Conservation (phyloP, 2,888 invertebrate genomes). For the Phragmatobia fuliginosa region DNA sequence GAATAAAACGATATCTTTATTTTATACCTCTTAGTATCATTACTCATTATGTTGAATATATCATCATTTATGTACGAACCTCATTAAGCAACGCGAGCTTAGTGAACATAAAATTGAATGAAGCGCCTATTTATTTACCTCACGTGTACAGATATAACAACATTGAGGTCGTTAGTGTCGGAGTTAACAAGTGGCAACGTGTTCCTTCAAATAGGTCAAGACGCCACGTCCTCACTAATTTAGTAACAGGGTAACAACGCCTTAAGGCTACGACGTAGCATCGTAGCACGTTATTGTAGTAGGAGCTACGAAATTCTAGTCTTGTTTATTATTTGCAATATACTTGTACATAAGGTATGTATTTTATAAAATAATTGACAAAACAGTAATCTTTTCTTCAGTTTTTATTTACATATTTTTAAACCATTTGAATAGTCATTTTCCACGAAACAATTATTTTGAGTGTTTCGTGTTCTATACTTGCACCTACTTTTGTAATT, state of each 20-base stretch:
- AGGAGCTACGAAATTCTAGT: conserved; percentile 56
- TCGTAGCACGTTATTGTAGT: conserved; percentile 55
- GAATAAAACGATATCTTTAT: background rate
- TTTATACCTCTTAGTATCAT: background rate
- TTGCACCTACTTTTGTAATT: background rate
- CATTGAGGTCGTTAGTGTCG: conserved; percentile 69
- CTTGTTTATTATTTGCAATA: conserved; percentile 38
- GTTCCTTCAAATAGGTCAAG: conserved; percentile 74
- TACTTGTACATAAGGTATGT: conserved; percentile 26
- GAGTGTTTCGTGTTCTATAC: background rate
- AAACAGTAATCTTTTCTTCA: background rate
- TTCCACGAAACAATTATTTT: background rate
- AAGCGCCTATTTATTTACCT: conserved; percentile 57
- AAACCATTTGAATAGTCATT: background rate
- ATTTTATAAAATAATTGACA: background rate
- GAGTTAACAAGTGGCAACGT: conserved; percentile 68
- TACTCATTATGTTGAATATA: conserved; percentile 4
- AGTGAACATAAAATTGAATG: conserved; percentile 50
- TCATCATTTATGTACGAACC: conserved; percentile 37
- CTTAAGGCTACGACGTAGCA: conserved; percentile 63
- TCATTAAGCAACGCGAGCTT: conserved; percentile 35
- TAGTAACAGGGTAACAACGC: conserved; percentile 69
- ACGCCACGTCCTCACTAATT: conserved; percentile 70
- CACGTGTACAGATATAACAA: conserved; percentile 57
- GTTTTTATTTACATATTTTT: no score